A percentile compares a stretch with the other conserved stretches of the same genome.
Conservation (phyloP, 2,888 invertebrate genomes). For the Agrilus biguttatus region DNA sequence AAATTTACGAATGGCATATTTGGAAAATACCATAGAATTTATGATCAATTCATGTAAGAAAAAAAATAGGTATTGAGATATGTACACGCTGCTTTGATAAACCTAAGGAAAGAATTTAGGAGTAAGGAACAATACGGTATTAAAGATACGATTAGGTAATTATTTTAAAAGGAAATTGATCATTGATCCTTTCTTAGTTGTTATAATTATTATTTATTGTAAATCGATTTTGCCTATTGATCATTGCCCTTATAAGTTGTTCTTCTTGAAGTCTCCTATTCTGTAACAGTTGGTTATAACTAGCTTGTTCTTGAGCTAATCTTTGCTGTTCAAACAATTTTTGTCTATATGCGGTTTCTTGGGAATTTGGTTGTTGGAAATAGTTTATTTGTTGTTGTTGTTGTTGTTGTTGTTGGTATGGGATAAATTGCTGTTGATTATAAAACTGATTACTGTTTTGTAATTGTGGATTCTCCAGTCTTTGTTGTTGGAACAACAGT, state of each 20-base stretch:
- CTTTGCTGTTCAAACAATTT: conserved; percentile 16
- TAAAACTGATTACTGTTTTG: conserved; percentile 8
- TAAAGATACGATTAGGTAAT: no score
- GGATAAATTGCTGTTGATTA: conserved; percentile 5
- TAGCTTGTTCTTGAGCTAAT: conserved; percentile 15
- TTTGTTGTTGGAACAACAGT: conserved; percentile 14
- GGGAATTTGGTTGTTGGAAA: conserved; percentile 3
- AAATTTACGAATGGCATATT: no score
- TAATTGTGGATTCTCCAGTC: conserved; percentile 12
- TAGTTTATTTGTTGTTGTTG: conserved; percentile 10
- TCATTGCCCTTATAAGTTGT: conserved; percentile 17
- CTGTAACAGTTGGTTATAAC: conserved; percentile 18
- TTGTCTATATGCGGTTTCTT: conserved; percentile 12
- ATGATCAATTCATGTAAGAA: no score
- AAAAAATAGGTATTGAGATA: no score
- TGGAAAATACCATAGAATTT: no score
- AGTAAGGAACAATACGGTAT: no score
- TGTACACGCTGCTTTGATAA: no score
- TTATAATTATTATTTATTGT: conserved; percentile 11
- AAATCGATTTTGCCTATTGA: conserved; percentile 23
- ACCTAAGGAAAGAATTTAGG: no score
- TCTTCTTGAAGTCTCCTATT: conserved; percentile 17
- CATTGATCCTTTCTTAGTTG: no score
- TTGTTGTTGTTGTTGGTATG: conserved; percentile 5
- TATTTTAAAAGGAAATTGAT: no score